These are phyloP conservation scores for Paratilapia polleni DNA, from an alignment of 2,113 vertebrate species.

Conservation along the genomic window DNA sequence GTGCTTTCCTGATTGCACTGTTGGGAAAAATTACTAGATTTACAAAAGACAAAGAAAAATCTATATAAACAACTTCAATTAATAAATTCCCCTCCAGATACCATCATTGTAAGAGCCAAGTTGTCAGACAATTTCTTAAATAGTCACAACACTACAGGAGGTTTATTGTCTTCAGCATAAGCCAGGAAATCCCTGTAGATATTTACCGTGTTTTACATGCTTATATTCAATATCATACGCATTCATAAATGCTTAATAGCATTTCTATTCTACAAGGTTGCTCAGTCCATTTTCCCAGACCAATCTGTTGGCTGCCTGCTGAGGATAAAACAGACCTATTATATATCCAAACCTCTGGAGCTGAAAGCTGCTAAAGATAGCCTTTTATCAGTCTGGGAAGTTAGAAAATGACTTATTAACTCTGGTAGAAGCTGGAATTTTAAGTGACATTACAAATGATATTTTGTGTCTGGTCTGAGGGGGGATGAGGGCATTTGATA, in stretches of 20 bases:
- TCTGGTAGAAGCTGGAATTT: constrained; percentile 48
- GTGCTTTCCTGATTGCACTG: constrained; percentile 4
- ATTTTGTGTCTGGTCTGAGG: constrained; percentile 29
- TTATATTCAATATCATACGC: background rate
- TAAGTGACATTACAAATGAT: constrained; percentile 49
- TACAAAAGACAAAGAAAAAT: background rate
- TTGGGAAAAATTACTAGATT: background rate
- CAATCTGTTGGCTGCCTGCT: constrained; percentile 8
- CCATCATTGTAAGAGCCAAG: background rate
- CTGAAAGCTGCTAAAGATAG: constrained; percentile 52
- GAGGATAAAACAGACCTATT: constrained; percentile 35
- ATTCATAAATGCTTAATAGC: constrained; percentile 22
- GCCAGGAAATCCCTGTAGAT: background rate
- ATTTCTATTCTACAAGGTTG: constrained; percentile 24
- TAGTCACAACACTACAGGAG: background rate
- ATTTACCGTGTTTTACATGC: background rate
- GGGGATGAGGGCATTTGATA: constrained; percentile 40
- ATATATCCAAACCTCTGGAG: constrained; percentile 49
- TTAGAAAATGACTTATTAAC: constrained; percentile 50
- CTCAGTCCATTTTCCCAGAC: background rate
- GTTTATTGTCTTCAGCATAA: constrained; percentile 14
- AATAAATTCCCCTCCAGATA: constrained; percentile 32
- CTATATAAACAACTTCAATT: background rate
- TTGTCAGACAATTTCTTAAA: background rate
- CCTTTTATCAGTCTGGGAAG: constrained; percentile 63